These are phyloP conservation scores for Eonycteris spelaea DNA, from an alignment of 2,113 vertebrate species.

Conservation along the genomic window DNA sequence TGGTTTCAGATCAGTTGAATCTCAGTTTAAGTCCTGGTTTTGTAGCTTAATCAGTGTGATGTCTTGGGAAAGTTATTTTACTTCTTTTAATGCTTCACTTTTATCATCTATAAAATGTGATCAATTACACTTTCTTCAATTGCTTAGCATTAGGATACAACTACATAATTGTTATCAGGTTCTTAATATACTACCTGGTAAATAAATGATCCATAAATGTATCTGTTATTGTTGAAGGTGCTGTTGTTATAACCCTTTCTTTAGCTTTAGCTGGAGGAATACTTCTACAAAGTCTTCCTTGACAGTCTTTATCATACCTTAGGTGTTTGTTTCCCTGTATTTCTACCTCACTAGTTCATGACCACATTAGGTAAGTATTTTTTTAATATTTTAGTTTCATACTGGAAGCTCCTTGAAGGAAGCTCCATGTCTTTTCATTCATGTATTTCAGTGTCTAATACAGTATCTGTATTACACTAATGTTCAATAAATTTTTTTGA, in stretches of 20 bases:
- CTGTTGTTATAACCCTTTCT: neutral
- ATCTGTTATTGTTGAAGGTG: neutral
- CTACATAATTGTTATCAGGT: neutral
- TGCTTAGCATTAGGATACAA: neutral
- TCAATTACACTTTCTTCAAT: neutral
- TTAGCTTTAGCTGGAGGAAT: neutral
- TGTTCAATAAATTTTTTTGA: slow-evolving; percentile 6
- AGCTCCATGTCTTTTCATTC: neutral
- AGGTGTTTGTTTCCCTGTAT: neutral
- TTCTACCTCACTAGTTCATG: neutral
- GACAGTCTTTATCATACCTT: neutral
- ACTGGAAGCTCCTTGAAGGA: neutral
- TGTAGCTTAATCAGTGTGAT: neutral
- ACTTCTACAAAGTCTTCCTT: neutral
- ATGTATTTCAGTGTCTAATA: neutral
- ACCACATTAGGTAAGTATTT: neutral
- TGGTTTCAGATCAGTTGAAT: neutral
- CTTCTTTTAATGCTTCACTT: neutral
- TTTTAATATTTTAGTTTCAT: neutral
- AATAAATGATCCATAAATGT: neutral
- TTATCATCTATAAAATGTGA: neutral
- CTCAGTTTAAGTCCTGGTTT: neutral
- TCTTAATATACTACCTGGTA: neutral
- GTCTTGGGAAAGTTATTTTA: neutral
- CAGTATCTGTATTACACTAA: neutral